These are phyloP conservation scores for Drosophila seclusa DNA, from an alignment of 2,888 invertebrate genomes.

Conservation along the genomic window DNA sequence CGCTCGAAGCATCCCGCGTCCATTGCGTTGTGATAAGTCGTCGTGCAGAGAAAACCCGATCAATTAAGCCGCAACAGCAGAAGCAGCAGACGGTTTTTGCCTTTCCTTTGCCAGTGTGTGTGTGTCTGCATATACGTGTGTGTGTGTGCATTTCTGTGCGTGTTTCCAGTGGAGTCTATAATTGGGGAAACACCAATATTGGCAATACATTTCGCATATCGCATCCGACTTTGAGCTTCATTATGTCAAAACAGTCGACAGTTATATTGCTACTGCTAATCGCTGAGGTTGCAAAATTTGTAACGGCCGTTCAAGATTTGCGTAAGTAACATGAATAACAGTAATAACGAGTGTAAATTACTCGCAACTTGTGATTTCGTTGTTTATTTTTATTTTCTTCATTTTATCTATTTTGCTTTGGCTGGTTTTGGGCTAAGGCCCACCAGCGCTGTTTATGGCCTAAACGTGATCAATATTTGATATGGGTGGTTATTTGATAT, in stretches of 20 bases:
- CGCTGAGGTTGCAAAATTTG: constrained; percentile 60
- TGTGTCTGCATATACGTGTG: constrained; percentile 6
- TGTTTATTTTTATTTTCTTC: constrained; percentile 3
- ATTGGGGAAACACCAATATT: constrained; percentile 25
- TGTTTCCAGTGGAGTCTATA: constrained; percentile 12
- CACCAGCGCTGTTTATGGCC: constrained; percentile 52
- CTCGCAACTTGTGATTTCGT: constrained; percentile 8
- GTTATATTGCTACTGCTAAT: constrained; percentile 63
- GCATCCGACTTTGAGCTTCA: constrained; percentile 36
- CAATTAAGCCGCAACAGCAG: constrained; percentile 11
- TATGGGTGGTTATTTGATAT: constrained; percentile 47
- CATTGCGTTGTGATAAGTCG: constrained; percentile 68
- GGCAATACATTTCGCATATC: constrained; percentile 33
- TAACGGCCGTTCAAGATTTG: constrained; percentile 78
- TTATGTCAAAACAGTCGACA: constrained; percentile 57
- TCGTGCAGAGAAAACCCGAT: constrained; percentile 51
- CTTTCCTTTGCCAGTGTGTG: constrained; percentile 6
- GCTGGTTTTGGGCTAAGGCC: constrained; percentile 25
- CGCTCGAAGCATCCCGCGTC: constrained; percentile 63
- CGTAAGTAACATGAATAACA: constrained; percentile 73
- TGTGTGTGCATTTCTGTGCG: constrained; percentile 7
- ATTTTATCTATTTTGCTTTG: constrained; percentile 36
- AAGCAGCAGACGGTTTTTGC: neutral
- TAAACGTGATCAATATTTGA: constrained; percentile 66
- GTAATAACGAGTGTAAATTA: constrained; percentile 50